A percentile compares a stretch with the other conserved stretches of the same genome.
Evolutionary conservation across 2,113 vertebrate genomes (phyloP).

Genomic region (Amazona vittata): DNA sequence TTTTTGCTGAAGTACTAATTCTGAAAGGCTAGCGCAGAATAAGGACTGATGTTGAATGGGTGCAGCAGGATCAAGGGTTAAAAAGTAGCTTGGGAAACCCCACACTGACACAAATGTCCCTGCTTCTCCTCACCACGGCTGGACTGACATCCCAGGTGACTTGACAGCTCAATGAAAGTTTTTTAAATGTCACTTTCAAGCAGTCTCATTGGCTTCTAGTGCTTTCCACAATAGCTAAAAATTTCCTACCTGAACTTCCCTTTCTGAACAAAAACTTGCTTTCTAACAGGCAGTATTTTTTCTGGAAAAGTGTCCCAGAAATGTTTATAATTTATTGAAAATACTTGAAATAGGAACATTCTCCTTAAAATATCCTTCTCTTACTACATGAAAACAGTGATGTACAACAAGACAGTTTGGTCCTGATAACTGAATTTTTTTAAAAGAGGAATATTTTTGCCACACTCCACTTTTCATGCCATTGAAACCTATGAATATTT

Average conservation of each 20-base stretch:
- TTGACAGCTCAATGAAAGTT: not conserved
- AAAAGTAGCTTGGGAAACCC: not conserved
- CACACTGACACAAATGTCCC: not conserved
- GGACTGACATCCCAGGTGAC: not conserved
- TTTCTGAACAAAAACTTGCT: not conserved
- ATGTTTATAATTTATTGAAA: not conserved
- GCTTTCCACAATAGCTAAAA: not conserved
- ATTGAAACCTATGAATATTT: not conserved
- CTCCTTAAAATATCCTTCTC: not conserved
- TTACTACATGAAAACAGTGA: not conserved
- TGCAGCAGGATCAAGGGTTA: rapidly evolving
- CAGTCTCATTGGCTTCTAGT: not conserved
- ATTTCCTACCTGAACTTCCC: not conserved
- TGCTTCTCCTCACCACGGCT: not conserved
- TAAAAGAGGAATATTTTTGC: not conserved
- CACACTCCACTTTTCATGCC: not conserved
- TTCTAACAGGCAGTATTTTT: not conserved
- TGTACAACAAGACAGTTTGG: not conserved
- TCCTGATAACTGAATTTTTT: not conserved
- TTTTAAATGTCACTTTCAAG: not conserved
- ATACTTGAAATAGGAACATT: not conserved
- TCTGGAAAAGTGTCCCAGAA: not conserved
- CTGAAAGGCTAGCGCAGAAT: not conserved
- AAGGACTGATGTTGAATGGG: rapidly evolving
- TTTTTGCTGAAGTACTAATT: not conserved